Evolutionary conservation across 2,797 vertebrate genomes (phyloP), one percentile per base, ranked within the genome.

Genomic region (Rhadinocentrus ornatus): DNA sequence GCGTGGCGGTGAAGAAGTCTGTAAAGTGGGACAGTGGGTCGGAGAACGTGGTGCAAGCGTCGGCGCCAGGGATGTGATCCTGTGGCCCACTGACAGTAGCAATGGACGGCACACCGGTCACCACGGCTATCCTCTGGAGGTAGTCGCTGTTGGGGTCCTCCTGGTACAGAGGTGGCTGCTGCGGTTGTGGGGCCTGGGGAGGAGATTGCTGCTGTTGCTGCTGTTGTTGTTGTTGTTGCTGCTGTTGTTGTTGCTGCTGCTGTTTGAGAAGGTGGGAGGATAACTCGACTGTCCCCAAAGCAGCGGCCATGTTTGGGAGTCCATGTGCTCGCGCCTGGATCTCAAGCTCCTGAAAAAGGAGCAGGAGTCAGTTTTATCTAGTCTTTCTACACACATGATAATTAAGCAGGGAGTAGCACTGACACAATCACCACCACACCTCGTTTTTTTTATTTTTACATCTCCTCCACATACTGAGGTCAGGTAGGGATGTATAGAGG

Each of bases 1-100:
- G 94, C n/a, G 97, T 94, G 1, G 95, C 93, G 0, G 96, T 97
- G 90, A 99, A 99, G 92, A 99, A 95, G 94, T 99, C 96, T 0
- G 97, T 99, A 90, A 99, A 99, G 86, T 99, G 96, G 44, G 97
- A 99, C 81, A 99, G 94, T 3, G 98, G 98, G 88, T 99, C 97
- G 1, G 97, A 98, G 93, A 97, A 99, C 5, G 94, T 93, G 56
- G 95, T 93, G 57, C 95, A 94, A 84, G 91, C 90, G 26, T 97
- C 93, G 0, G 89, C 89, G 54, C 88, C 90, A 22, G 69, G 13
- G 37, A 83, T 77, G 86, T 90, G 88, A 1, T 90, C 91, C 71
- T 93, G 90, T 0, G 95, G 94, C n/a, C 91, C 88, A 41, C 87
- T 90, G 1, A 66, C 60, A 0, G 67, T 26, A 1, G 87, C 58